A percentile compares a stretch with the other conserved stretches of the same genome.
Conservation (phyloP, 2,888 invertebrate genomes). For the Phortica okadai region DNA sequence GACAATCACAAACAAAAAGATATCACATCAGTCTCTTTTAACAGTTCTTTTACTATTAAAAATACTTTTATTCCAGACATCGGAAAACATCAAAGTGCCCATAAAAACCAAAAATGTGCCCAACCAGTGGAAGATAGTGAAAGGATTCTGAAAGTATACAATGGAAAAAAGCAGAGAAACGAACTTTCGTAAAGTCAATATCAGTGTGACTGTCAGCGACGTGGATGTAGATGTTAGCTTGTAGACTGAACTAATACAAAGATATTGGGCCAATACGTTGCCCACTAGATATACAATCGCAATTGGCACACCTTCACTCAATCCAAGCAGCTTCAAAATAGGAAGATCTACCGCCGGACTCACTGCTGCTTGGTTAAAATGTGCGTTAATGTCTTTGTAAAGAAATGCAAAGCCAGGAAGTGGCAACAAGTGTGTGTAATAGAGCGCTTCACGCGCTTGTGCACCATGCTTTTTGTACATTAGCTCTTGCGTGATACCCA, state of each 20-base stretch:
- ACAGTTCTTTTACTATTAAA: conserved; percentile 24
- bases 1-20: background rate
- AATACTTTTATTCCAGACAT: conserved; percentile 79
- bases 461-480: conserved; percentile 90
- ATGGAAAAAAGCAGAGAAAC: conserved; percentile 95
- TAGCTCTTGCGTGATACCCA: conserved; percentile 95
- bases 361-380: conserved; percentile 72
- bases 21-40: conserved; percentile 48
- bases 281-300: conserved; percentile 80
- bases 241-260: conserved; percentile 96
- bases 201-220: conserved; percentile 94
- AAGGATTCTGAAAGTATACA: conserved; percentile 91
- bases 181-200: conserved; percentile 96
- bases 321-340: conserved; percentile 30
- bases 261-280: conserved; percentile 91
- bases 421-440: conserved; percentile 91
- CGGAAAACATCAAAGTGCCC: conserved; percentile 94
- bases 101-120: conserved; percentile 92
- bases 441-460: conserved; percentile 90
- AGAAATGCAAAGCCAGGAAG: conserved; percentile 91
- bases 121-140: conserved; percentile 91
- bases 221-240: conserved; percentile 93
- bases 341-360: conserved; percentile 46
- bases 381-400: conserved; percentile 84
- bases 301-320: conserved; percentile 48